phyloP scores from a whole-genome alignment of 2,797 vertebrate genomes.

The Cuculus canorus region DNA sequence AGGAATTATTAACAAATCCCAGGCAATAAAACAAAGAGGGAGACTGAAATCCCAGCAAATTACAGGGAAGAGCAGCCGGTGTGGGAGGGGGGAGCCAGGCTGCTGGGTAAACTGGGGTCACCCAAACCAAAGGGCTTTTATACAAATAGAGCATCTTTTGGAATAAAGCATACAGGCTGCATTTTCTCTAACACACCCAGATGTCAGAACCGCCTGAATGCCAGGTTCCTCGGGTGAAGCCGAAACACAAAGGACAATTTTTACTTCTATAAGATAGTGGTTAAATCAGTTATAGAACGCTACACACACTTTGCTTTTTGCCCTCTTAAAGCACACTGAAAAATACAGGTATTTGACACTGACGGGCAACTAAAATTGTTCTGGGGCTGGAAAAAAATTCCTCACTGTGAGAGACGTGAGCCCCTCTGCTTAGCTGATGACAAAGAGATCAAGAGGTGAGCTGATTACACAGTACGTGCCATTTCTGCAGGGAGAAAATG shows the following conservation, averaged over 20 bases:
- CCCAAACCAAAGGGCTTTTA: background rate
- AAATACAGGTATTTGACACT: background rate
- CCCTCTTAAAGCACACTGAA: background rate
- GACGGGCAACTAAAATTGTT: background rate
- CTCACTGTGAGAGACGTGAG: background rate
- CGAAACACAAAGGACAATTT: background rate
- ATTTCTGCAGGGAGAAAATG: background rate
- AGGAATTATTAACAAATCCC: background rate
- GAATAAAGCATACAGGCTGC: background rate
- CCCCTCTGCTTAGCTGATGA: background rate
- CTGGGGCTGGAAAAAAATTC: background rate
- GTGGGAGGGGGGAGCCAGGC: background rate
- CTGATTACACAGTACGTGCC: background rate
- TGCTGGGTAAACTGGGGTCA: background rate
- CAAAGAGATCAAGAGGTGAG: background rate
- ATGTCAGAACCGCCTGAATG: background rate
- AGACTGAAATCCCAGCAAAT: background rate
- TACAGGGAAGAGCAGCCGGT: background rate
- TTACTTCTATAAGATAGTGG: background rate
- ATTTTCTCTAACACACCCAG: background rate
- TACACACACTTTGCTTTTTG: fast-evolving
- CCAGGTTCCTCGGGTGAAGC: background rate
- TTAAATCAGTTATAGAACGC: background rate
- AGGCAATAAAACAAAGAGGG: background rate
- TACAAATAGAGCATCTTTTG: background rate